phyloP scores from a whole-genome alignment of 2,113 vertebrate genomes.

The Spermophilus dauricus region DNA sequence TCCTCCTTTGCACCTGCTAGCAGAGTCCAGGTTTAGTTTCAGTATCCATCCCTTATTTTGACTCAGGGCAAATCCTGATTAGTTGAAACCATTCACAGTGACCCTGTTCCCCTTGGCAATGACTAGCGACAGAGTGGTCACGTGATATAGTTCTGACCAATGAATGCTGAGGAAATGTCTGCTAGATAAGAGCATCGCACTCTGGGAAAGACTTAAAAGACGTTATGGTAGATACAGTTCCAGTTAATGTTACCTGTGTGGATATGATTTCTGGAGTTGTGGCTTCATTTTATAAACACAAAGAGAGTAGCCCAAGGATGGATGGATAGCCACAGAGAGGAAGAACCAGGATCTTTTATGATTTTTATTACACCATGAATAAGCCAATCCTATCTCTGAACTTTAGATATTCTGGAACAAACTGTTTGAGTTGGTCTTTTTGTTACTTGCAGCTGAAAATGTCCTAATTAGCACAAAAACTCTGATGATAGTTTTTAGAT shows the following conservation, averaged over 20 bases:
- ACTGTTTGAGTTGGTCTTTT: background rate
- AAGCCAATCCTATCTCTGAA: background rate
- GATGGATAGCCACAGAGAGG: background rate
- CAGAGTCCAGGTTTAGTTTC: background rate
- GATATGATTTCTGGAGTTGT: slow-evolving; percentile 21
- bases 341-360: background rate
- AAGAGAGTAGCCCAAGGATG: background rate
- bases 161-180: background rate
- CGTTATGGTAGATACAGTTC: background rate
- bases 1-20: background rate
- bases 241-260: background rate
- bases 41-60: background rate
- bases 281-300: background rate
- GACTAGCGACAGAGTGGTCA: background rate
- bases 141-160: background rate
- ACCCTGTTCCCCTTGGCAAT: background rate
- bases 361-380: background rate
- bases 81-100: background rate
- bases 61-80: background rate
- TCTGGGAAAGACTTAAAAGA: slow-evolving; percentile 12
- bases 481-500: background rate
- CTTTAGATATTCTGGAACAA: background rate
- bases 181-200: background rate
- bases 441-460: background rate
- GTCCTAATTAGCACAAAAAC: background rate